phyloP scores from a whole-genome alignment of 2,797 vertebrate species.

The Chaetophractus vellerosus region DNA sequence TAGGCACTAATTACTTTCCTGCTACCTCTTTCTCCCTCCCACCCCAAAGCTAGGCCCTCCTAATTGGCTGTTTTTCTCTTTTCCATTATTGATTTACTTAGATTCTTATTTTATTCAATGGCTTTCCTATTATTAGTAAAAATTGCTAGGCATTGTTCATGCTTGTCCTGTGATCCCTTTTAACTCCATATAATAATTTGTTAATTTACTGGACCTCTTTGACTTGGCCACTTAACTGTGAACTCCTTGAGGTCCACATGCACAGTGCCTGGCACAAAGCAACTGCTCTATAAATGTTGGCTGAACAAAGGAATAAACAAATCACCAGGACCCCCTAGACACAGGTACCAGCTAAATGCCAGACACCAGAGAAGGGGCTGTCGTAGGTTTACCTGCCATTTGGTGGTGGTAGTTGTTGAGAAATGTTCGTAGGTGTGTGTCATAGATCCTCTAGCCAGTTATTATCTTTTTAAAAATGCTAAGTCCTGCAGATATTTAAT shows the following conservation, averaged over 20 bases:
- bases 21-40: neutral
- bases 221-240: neutral
- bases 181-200: neutral
- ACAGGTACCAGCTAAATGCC: neutral
- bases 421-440: neutral
- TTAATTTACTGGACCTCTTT: neutral
- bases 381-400: neutral
- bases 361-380: neutral
- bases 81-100: neutral
- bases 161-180: neutral
- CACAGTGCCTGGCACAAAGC: neutral
- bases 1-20: neutral
- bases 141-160: neutral
- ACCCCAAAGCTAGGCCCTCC: too few relatives aligned
- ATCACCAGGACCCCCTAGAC: neutral
- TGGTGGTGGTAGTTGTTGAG: neutral
- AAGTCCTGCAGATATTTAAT: neutral
- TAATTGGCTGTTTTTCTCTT: neutral
- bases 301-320: neutral
- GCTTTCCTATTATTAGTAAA: neutral
- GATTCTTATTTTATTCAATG: neutral
- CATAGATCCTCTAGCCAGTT: neutral
- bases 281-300: neutral
- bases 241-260: neutral
- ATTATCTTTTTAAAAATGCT: neutral